Evolutionary conservation across 2,888 invertebrate species (phyloP).

Genomic region (Glaucopsyche alexis): DNA sequence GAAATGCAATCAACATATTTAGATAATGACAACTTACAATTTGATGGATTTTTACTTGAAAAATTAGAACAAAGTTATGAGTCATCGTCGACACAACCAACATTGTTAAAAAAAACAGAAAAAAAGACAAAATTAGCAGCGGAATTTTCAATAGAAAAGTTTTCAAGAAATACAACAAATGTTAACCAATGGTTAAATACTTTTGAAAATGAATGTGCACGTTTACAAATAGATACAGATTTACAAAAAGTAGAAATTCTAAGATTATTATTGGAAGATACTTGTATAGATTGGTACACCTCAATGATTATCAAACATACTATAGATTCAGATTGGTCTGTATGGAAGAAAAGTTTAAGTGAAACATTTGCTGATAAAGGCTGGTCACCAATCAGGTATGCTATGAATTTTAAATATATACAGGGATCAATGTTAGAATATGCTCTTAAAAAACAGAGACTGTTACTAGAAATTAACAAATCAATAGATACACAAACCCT

Average conservation of each 20-base stretch:
- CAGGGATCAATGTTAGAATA: no score
- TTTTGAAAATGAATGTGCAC: conserved; percentile 35
- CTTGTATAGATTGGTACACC: conserved; percentile 31
- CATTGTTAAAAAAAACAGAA: no score
- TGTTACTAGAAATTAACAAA: no score
- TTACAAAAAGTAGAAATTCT: neutral
- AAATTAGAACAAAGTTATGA: conserved; percentile 32
- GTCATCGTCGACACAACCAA: conserved; percentile 22
- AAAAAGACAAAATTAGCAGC: neutral
- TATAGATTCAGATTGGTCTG: conserved; percentile 34
- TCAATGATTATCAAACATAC: conserved; percentile 37
- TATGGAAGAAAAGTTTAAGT: conserved; percentile 36
- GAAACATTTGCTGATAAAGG: no score
- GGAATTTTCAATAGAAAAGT: conserved; percentile 33
- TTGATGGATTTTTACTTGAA: conserved; percentile 32
- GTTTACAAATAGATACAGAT: conserved; percentile 28
- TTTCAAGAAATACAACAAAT: conserved; percentile 31
- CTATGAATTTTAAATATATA: no score
- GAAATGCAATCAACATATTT: conserved; percentile 34
- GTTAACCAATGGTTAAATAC: conserved; percentile 28
- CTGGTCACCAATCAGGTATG: no score
- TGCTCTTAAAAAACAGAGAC: no score
- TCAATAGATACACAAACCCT: no score
- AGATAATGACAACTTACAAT: conserved; percentile 33
- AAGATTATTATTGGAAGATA: conserved; percentile 33